These are phyloP conservation scores for Pogonocherus hispidulus DNA, from an alignment of 2,888 invertebrate genomes.

Conservation along the genomic window DNA sequence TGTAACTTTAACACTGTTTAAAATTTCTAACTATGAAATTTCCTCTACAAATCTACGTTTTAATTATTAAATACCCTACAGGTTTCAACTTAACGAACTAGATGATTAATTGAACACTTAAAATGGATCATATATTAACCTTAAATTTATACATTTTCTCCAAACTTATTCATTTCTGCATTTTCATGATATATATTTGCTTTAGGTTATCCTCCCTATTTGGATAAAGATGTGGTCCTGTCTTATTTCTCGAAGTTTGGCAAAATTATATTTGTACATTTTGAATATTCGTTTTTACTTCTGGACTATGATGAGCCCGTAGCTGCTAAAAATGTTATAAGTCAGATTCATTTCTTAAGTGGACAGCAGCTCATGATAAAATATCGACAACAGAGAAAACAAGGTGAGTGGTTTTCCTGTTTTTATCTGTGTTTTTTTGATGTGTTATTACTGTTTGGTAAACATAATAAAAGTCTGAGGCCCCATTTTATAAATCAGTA, in stretches of 20 bases:
- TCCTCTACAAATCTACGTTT: too few relatives aligned
- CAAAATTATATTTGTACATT: constrained; percentile 47
- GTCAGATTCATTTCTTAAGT: constrained; percentile 46
- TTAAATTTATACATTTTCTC: too few relatives aligned
- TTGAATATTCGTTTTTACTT: constrained; percentile 55
- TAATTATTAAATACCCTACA: too few relatives aligned
- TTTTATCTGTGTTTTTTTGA: neutral
- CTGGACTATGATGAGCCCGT: constrained; percentile 56
- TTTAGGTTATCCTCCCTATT: constrained; percentile 50
- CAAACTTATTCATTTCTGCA: too few relatives aligned
- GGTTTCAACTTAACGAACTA: too few relatives aligned
- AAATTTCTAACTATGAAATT: too few relatives aligned
- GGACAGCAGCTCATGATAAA: constrained; percentile 40
- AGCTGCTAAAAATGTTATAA: constrained; percentile 53
- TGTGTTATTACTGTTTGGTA: neutral
- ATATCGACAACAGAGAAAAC: constrained; percentile 34
- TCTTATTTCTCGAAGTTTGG: constrained; percentile 61
- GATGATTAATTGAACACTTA: too few relatives aligned
- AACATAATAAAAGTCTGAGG: neutral
- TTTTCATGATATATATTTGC: neutral
- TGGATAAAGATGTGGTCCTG: constrained; percentile 54
- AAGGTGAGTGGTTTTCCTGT: constrained; percentile 34
- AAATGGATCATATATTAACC: too few relatives aligned
- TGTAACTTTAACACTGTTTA: too few relatives aligned
- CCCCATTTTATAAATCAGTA: too few relatives aligned